These are phyloP conservation scores for Thecocarcelia acutangulata DNA, from an alignment of 2,888 invertebrate genomes.

Conservation along the genomic window DNA sequence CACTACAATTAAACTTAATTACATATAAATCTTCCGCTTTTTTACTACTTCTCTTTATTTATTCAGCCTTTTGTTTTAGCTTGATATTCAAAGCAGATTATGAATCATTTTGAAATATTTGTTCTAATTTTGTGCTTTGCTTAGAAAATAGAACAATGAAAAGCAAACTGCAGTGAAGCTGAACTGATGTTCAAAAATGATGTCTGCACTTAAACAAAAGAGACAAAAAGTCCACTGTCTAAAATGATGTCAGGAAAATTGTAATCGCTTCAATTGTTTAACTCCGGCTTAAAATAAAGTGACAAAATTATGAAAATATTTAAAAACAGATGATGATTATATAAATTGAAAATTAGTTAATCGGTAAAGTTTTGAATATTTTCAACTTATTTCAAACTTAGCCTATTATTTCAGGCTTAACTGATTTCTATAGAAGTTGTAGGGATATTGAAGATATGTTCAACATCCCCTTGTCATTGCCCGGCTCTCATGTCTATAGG, in stretches of 20 bases:
- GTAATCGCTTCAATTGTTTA: conserved; percentile 9
- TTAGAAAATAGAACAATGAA: conserved; percentile 4
- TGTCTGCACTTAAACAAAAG: conserved; percentile 45
- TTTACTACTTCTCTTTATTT: neutral
- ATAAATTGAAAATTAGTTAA: too few relatives aligned
- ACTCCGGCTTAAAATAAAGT: neutral
- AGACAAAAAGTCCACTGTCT: conserved; percentile 1
- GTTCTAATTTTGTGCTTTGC: conserved; percentile 42
- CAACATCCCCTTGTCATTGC: too few relatives aligned
- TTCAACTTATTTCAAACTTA: too few relatives aligned
- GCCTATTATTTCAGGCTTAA: too few relatives aligned
- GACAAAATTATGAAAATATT: neutral
- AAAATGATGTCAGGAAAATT: conserved; percentile 58
- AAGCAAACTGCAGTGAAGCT: conserved; percentile 51
- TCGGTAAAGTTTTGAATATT: too few relatives aligned
- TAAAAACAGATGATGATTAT: neutral
- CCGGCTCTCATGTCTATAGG: too few relatives aligned
- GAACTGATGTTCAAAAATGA: conserved; percentile 62
- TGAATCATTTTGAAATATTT: conserved; percentile 5
- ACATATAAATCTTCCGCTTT: conserved; percentile 37
- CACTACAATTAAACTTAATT: conserved; percentile 34
- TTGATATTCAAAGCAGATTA: neutral
- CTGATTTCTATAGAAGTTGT: too few relatives aligned
- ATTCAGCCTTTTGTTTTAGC: neutral
- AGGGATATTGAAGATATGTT: too few relatives aligned